Percentiles rank a stretch among this genome's conserved stretches.
Conservation (phyloP, 2,888 invertebrate genomes). For the Conomelus anceps region DNA sequence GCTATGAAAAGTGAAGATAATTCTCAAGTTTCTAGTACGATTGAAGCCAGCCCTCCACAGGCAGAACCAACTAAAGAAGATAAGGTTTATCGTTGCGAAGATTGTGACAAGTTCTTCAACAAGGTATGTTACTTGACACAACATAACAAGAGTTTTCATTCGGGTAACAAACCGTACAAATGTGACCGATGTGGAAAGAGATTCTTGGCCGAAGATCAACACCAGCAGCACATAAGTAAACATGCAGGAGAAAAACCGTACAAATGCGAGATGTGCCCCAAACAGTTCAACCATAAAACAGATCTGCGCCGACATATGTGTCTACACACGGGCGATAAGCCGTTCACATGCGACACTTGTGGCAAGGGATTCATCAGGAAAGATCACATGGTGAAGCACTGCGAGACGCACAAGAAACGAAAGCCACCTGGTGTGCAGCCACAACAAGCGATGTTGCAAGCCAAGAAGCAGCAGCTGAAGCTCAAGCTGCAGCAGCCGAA, state of each 20-base stretch:
- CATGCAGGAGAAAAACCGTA: conserved; percentile 79
- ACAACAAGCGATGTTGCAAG: not conserved
- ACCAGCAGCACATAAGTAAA: conserved; percentile 66
- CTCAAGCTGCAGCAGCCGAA: not conserved
- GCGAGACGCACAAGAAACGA: conserved; percentile 60
- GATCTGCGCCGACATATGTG: conserved; percentile 81
- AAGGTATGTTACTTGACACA: conserved; percentile 83
- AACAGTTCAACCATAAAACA: conserved; percentile 86
- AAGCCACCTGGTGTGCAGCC: not conserved
- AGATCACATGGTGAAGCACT: conserved; percentile 86
- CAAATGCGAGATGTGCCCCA: conserved; percentile 77
- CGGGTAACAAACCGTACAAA: conserved; percentile 78
- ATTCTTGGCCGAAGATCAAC: conserved; percentile 63
- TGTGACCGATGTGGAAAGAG: conserved; percentile 81
- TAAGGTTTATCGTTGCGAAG: conserved; percentile 55
- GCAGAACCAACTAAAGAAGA: conserved; percentile 19
- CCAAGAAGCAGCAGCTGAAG: not conserved
- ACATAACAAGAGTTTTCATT: conserved; percentile 84
- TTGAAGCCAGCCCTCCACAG: conserved; percentile 33
- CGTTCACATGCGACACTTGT: conserved; percentile 72
- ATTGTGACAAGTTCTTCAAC: conserved; percentile 78
- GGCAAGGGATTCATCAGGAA: conserved; percentile 83
- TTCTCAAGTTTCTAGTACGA: conserved; percentile 23
- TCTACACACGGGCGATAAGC: conserved; percentile 78
- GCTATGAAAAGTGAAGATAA: conserved; percentile 21